A percentile compares a stretch with the other conserved stretches of the same genome.
phyloP scores from a whole-genome alignment of 1,140 invertebrate genomes.

The Dinothrombium tinctorium region DNA sequence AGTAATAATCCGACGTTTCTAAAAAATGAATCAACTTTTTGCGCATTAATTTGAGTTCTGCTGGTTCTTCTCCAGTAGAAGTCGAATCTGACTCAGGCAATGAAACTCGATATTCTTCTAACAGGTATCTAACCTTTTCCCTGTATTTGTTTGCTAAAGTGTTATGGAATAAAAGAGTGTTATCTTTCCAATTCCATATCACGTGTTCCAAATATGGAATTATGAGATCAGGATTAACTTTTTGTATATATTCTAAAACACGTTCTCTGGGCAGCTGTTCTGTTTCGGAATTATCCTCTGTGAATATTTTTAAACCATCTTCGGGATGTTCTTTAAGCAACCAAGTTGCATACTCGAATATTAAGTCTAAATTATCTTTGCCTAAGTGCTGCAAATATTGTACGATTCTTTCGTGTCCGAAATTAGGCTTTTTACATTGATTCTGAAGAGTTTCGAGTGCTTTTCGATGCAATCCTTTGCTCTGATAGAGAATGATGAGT shows the following conservation, averaged over 20 bases:
- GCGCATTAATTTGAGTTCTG: slow-evolving; percentile 34
- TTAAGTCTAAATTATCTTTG: slow-evolving; percentile 59
- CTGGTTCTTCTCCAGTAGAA: slow-evolving; percentile 30
- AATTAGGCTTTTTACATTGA: slow-evolving; percentile 26
- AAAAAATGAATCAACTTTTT: slow-evolving; percentile 62
- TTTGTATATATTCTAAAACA: slow-evolving; percentile 64
- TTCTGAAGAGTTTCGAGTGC: slow-evolving; percentile 65
- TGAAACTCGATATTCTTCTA: slow-evolving; percentile 13
- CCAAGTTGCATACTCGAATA: slow-evolving; percentile 86
- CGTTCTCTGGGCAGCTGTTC: slow-evolving; percentile 57
- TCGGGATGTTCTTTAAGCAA: slow-evolving; percentile 60
- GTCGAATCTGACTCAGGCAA: slow-evolving; percentile 22
- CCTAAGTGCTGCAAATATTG: slow-evolving; percentile 76
- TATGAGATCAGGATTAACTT: slow-evolving; percentile 48
- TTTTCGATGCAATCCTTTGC: slow-evolving; percentile 68
- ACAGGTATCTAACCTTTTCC: slow-evolving; percentile 27
- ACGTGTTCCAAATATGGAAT: slow-evolving; percentile 87
- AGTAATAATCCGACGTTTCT: slow-evolving; percentile 53
- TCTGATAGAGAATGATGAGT: slow-evolving; percentile 83
- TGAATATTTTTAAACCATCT: slow-evolving; percentile 81
- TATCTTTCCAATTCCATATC: slow-evolving; percentile 66
- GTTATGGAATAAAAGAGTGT: slow-evolving; percentile 64
- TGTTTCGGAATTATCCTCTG: slow-evolving; percentile 65
- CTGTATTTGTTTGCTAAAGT: slow-evolving; percentile 61
- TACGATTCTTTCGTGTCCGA: slow-evolving; percentile 56